Conservation (phyloP, 2,113 vertebrate genomes). For the Syngnathoides biaculeatus region DNA sequence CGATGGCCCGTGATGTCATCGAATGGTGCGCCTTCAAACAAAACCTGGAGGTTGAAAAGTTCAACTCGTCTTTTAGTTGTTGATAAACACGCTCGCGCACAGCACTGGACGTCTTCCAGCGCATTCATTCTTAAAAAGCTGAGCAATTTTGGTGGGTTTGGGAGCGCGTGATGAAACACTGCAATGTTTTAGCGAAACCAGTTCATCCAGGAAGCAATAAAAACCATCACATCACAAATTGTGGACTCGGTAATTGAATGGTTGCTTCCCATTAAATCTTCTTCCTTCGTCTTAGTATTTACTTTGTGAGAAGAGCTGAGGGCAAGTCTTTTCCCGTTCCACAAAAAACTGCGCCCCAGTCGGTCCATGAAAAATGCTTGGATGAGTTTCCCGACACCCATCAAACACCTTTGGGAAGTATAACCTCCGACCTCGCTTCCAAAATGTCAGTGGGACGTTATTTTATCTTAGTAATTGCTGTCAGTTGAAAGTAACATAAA, state of each 20-base stretch:
- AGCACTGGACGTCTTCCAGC: slow-evolving; percentile 19
- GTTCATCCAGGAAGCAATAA: not conserved
- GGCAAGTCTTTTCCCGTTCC: too few species aligned
- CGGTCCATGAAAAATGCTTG: not conserved
- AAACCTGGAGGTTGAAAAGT: slow-evolving; percentile 66
- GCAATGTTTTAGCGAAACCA: not conserved
- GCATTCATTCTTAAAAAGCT: slow-evolving; percentile 15
- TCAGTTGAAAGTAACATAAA: too few species aligned
- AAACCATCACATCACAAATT: not conserved
- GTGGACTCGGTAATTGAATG: not conserved
- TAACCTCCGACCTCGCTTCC: too few species aligned
- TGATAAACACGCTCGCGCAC: slow-evolving; percentile 27
- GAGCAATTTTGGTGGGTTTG: slow-evolving; percentile 10
- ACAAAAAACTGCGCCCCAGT: too few species aligned
- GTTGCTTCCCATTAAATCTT: not conserved
- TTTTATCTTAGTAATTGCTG: too few species aligned
- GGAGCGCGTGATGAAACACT: slow-evolving; percentile 1
- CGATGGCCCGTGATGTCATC: slow-evolving; percentile 51
- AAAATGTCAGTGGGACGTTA: too few species aligned
- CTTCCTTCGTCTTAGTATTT: not conserved
- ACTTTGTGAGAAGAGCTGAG: too few species aligned
- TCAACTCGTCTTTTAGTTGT: slow-evolving; percentile 52
- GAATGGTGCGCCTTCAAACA: slow-evolving; percentile 58
- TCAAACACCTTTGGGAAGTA: not conserved
- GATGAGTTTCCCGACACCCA: not conserved